Conservation (phyloP, 2,888 invertebrate genomes). For the Ditula angustiorana region DNA sequence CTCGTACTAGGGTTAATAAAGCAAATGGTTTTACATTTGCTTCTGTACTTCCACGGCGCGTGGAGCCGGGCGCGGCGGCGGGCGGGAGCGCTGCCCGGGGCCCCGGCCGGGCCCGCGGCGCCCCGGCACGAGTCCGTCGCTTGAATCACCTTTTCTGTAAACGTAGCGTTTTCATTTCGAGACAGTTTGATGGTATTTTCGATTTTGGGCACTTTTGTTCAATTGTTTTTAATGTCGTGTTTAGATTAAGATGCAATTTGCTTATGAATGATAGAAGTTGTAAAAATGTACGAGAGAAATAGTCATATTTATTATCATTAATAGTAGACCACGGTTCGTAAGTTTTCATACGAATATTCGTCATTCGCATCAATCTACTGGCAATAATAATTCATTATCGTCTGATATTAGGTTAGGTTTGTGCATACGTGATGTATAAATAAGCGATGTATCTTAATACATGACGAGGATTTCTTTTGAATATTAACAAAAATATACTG, state of each 20-base stretch:
- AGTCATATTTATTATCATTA: conserved; percentile 46
- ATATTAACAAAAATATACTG: conserved; percentile 56
- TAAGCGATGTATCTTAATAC: conserved; percentile 44
- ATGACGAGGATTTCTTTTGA: conserved; percentile 50
- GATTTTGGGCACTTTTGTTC: conserved; percentile 36
- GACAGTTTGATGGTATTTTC: conserved; percentile 35
- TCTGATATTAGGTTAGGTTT: conserved; percentile 46
- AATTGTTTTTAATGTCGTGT: conserved; percentile 38
- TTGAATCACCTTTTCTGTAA: conserved; percentile 33
- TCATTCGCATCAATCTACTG: conserved; percentile 43
- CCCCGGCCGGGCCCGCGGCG: not conserved
- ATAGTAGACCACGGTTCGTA: conserved; percentile 44
- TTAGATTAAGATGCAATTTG: conserved; percentile 43
- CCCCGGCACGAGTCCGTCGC: conserved; percentile 46
- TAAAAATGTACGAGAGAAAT: conserved; percentile 45
- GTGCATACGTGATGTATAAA: conserved; percentile 43
- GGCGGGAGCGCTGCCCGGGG: conserved; percentile 52
- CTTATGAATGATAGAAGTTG: conserved; percentile 45
- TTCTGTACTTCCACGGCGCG: conserved; percentile 61
- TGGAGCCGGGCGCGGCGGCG: conserved; percentile 51
- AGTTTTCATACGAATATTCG: conserved; percentile 41
- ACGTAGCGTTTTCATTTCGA: conserved; percentile 29
- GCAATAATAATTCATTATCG: conserved; percentile 50
- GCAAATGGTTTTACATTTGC: conserved; percentile 80
- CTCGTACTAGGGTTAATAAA: conserved; percentile 60